A percentile compares a stretch with the other conserved stretches of the same genome.
Conservation (phyloP, 2,888 invertebrate species). For the Parnassius glacialis region DNA sequence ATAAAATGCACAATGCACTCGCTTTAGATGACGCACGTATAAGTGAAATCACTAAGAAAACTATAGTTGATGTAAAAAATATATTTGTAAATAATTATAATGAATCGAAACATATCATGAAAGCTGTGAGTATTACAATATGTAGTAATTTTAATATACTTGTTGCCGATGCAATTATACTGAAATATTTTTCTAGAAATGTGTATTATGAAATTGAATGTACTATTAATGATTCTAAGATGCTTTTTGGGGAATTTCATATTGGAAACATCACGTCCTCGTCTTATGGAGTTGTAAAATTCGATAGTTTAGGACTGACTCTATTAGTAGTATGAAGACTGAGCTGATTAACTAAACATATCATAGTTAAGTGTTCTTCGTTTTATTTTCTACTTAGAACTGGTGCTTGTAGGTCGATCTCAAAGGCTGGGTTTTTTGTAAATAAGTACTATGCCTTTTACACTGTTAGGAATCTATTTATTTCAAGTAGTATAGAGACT, state of each 20-base stretch:
- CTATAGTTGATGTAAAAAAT: slow-evolving; percentile 57
- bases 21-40: slow-evolving; percentile 71
- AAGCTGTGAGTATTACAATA: slow-evolving; percentile 81
- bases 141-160: slow-evolving; percentile 74
- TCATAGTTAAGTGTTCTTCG: slow-evolving; percentile 73
- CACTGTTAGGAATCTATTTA: slow-evolving; percentile 59
- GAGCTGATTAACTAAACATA: slow-evolving; percentile 76
- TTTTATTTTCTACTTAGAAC: slow-evolving; percentile 77
- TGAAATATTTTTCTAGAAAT: slow-evolving; percentile 81
- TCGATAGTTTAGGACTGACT: slow-evolving; percentile 78
- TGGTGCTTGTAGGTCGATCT: slow-evolving; percentile 81
- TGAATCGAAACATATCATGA: slow-evolving; percentile 75
- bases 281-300: slow-evolving; percentile 77
- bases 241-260: slow-evolving; percentile 73
- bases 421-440: slow-evolving; percentile 78
- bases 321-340: slow-evolving; percentile 79
- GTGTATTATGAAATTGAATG: slow-evolving; percentile 74
- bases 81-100: slow-evolving; percentile 68
- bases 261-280: slow-evolving; percentile 77
- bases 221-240: slow-evolving; percentile 63
- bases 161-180: slow-evolving; percentile 75
- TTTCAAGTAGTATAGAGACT: slow-evolving; percentile 38
- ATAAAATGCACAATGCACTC: slow-evolving; percentile 62
- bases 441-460: slow-evolving; percentile 75
- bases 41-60: slow-evolving; percentile 54